Evolutionary conservation across 2,113 vertebrate genomes (phyloP), one percentile per base, ranked within the genome.

Genomic region (Centrocercus urophasianus): DNA sequence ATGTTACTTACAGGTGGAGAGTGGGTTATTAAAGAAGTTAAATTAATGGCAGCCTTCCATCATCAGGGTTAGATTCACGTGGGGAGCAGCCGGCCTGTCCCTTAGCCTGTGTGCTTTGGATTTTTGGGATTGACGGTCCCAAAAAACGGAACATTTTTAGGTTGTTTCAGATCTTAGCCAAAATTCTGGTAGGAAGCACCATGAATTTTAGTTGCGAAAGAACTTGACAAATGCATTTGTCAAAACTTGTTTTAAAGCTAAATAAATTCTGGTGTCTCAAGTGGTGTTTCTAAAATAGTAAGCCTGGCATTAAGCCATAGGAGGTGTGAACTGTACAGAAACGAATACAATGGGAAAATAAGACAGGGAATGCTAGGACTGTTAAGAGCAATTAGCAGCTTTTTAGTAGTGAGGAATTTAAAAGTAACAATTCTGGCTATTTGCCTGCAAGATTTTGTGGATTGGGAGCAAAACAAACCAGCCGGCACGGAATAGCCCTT

Each of bases 81-180:
- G 32, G 57, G 17, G 57, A 45, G 30, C 11, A 47, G 48, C 3
- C 63, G 52, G 14, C 48, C 27, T 34, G 66, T 27, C 47, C 21
- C 27, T 61, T 11, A 30, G 24, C 61, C 61, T 0, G 0, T 27
- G 38, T 1, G 0, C 27, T 60, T 71, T 11, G 64, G 15, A 50
- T 25, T 8, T 32, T 45, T 18, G 28, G 59, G 48, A n/a, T 54
- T 47, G 61, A 38, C 11, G 4, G 34, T 69, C 27, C 32, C 38
- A 20, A 30, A 5, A 24, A 5, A 20, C 70, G 45, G 20, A 19
- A 15, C 38, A 19, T 24, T 7, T 38, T 34, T 45, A 20, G 11
- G 32, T 57, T 56, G 32, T 24, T 13, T 34, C 1, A 2, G 18
- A 30, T 63, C 32, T 50, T 43, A 8, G 32, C 36, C 36, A 40